Evolutionary conservation across 64 coral and sea anemone species (phyloP), one percentile per base, ranked within the genome.

Genomic region (Anthopleura sola): DNA sequence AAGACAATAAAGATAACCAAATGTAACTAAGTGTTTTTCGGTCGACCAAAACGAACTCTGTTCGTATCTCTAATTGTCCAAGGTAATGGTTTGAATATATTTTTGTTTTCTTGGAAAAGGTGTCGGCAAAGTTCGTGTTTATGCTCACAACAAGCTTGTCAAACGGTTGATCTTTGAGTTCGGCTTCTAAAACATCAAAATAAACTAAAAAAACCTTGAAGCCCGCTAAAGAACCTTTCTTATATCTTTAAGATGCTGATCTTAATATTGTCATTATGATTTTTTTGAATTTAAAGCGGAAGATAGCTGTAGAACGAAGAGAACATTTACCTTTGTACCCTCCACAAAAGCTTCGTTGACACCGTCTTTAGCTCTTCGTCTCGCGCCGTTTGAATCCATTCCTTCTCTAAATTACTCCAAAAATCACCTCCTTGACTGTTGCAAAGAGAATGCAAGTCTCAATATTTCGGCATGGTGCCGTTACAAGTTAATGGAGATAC

Each of bases 311-410:
- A 66, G 6, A 66, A 26, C 10, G n/a, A 44, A 44, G 11, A 71
- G 13, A 15, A 71, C 29, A 0, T 71, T 71, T 71, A 79, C 76
- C 76, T 79, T 79, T 79, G 76, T 44, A 79, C 76, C 37, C 44
- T 79, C 76, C 5, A 48, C 44, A 48, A 38, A 29, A 48, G 14
- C 38, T 0, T 38, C 76, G 19, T 15, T 38, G 36, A 44, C 38
- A 26, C 20, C 82, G 49, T 83, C 82, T 28, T 83, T 83, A 20
- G 82, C 82, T 53, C 82, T 28, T 37, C 82, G 26, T 83, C 82
- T 83, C 55, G 82, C 50, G 21, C 82, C 82, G 82, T 83, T 56
- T 60, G 55, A 28, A 54, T 49, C 82, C 82, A 83, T 83, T 32
- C 24, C 51, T 79, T 44, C 14, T 14, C n/a, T 34, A 15, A 34